Evolutionary conservation across 2,888 invertebrate species (phyloP), one percentile per base, ranked within the genome.

Genomic region (Epirrhoe alternata): DNA sequence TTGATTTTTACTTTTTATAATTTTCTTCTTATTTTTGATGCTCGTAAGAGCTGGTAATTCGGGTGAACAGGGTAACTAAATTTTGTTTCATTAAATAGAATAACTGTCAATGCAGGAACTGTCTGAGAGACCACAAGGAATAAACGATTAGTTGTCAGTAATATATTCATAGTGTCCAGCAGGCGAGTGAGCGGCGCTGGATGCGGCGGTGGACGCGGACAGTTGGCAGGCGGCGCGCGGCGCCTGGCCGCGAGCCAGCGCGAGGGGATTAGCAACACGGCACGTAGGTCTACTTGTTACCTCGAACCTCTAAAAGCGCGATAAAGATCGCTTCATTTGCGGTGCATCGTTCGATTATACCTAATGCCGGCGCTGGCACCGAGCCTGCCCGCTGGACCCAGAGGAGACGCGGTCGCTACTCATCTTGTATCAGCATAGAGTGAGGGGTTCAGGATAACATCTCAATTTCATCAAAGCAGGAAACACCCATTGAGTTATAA

Each of bases 301-400:
- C 38, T 42, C 38, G 38, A 42, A 42, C 38, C 38, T 42, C 38
- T 35, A 8, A 35, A 42, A 42, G 12, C 38, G 12, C 38, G 38
- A 42, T 42, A 42, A 38, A 42, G 38, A 42, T 42, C 38, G 38
- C 38, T 42, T 42, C 38, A 42, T 42, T 42, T 42, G 38, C 12
- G 38, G 38, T 12, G 12, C 38, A 12, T 4, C 12, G 38, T 42
- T 42, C 38, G 38, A 42, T 42, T 42, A 42, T 42, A n/a, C n/a
- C n/a, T n/a, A 42, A 12, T 10, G 38, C 12, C 38, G 12, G 38
- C 38, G 38, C 38, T 12, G 38, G 38, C 38, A 38, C 38, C 38
- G 38, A 38, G 38, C 38, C 38, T 38, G 38, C 38, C 8, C 7
- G 8, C 38, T 38, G 10, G n/a, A n/a, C 38, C 38, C 31, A 3